Percentiles rank a stretch among this genome's conserved stretches.
phyloP scores from a whole-genome alignment of 2,113 vertebrate genomes.

The Ochotona curzoniae region DNA sequence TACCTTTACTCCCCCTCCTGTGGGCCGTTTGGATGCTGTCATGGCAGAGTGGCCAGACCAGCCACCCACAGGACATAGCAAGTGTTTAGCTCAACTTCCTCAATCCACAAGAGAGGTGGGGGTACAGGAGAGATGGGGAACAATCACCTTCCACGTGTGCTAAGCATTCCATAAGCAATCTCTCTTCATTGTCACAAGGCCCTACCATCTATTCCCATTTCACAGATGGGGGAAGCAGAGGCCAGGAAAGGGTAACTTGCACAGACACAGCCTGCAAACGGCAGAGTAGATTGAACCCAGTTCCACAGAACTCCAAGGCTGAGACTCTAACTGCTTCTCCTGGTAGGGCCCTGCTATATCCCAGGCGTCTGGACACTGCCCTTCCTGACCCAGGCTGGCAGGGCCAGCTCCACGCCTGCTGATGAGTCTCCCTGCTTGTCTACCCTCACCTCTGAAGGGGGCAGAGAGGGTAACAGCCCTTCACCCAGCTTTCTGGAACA shows the following conservation, averaged over 20 bases:
- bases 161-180: background rate
- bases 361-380: background rate
- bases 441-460: background rate
- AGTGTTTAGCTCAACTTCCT: background rate
- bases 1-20: background rate
- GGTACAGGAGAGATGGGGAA: background rate
- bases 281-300: background rate
- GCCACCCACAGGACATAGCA: rapidly evolving
- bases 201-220: background rate
- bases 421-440: background rate
- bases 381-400: background rate
- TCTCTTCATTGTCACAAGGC: background rate
- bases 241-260: background rate
- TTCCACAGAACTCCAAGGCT: background rate
- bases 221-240: background rate
- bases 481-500: background rate
- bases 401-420: background rate
- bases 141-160: too few relatives aligned
- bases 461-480: background rate
- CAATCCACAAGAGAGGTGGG: background rate
- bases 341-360: background rate
- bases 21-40: background rate
- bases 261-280: background rate
- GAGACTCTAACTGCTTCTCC: background rate
- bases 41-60: background rate